Conservation (phyloP, 1,140 invertebrate species). For the Tenebrio molitor region DNA sequence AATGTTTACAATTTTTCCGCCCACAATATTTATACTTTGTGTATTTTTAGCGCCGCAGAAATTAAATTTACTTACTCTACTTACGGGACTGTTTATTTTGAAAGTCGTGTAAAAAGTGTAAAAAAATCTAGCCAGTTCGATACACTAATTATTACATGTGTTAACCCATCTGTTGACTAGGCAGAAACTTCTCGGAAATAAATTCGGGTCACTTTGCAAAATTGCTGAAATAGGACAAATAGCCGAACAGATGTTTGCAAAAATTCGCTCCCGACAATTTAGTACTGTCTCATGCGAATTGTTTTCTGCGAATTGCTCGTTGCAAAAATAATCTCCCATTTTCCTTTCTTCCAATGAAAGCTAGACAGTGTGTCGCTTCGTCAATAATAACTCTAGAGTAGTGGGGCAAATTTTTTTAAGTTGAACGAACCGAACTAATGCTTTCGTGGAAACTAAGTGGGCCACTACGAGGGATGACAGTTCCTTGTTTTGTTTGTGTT, state of each 20-base stretch:
- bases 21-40: not conserved
- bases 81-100: too few species aligned
- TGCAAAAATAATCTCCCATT: conserved; percentile 27
- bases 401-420: conserved; percentile 7
- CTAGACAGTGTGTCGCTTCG: conserved; percentile 31
- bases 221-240: too few species aligned
- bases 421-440: conserved; percentile 15
- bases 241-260: not conserved
- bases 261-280: not conserved
- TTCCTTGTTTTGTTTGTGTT: conserved; percentile 7
- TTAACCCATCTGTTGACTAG: too few species aligned
- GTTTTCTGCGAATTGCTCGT: not conserved
- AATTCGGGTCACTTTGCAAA: too few species aligned
- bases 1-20: not conserved
- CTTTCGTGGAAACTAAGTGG: conserved; percentile 1
- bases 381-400: conserved; percentile 13
- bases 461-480: not conserved
- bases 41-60: not conserved
- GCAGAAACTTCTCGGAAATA: too few species aligned
- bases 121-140: too few species aligned
- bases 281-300: not conserved
- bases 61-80: too few species aligned
- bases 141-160: too few species aligned
- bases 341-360: conserved; percentile 7
- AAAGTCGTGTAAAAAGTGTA: too few species aligned